Percentiles rank a stretch among this genome's conserved stretches.
phyloP scores from a whole-genome alignment of 2,113 vertebrate genomes.

The Odocoileus virginianus region DNA sequence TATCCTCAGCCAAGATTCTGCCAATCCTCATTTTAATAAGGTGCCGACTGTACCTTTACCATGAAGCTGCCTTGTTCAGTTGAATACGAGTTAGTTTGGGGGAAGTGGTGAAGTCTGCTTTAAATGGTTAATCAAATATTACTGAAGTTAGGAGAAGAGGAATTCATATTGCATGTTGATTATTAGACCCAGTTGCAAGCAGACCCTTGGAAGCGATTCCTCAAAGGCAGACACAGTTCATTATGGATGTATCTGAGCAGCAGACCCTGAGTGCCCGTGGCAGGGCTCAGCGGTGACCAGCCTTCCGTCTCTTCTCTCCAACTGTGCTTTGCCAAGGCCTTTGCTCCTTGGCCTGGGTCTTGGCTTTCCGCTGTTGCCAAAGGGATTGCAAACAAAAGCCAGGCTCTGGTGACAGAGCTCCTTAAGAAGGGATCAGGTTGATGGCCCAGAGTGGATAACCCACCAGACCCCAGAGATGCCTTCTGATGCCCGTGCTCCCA shows the following conservation, averaged over 20 bases:
- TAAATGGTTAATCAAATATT: background rate
- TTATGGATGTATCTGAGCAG: accelerated
- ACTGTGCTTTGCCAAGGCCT: background rate
- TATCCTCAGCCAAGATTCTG: background rate
- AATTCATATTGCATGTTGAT: accelerated
- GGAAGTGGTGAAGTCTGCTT: background rate
- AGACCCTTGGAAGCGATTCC: background rate
- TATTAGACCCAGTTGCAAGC: background rate
- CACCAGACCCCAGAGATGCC: accelerated
- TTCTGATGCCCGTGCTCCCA: background rate
- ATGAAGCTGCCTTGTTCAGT: background rate
- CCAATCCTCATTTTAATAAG: background rate
- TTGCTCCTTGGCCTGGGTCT: accelerated
- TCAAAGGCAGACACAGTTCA: background rate
- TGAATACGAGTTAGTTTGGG: background rate
- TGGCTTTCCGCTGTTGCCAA: background rate
- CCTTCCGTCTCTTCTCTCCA: background rate
- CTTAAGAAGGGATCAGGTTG: no score
- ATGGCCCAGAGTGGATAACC: accelerated
- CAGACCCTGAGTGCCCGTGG: accelerated
- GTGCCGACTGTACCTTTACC: background rate
- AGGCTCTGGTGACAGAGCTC: accelerated
- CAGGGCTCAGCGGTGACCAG: accelerated
- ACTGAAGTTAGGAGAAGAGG: background rate
- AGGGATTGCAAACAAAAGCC: background rate